A percentile compares a stretch with the other conserved stretches of the same genome.
phyloP scores from a whole-genome alignment of 2,888 invertebrate species.

The Eumerus sabulonum region DNA sequence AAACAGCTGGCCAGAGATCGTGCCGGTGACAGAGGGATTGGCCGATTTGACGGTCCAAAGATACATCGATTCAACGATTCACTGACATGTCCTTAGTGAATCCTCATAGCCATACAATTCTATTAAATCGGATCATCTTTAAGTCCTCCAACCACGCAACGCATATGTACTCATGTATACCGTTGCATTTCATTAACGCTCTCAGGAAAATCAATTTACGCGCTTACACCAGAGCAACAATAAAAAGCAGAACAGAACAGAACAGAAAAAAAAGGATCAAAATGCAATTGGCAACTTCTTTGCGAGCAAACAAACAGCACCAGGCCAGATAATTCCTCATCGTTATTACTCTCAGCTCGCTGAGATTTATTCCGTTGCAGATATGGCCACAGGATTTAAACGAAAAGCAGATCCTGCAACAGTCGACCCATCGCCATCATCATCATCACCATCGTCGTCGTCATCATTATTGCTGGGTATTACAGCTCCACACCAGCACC shows the following conservation, averaged over 20 bases:
- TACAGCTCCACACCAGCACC: slow-evolving; percentile 34
- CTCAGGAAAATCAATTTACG: slow-evolving; percentile 53
- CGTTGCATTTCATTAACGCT: slow-evolving; percentile 28
- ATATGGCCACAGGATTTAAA: slow-evolving; percentile 46
- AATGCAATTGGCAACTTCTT: slow-evolving; percentile 63
- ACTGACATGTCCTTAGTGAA: no score
- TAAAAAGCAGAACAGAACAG: no score
- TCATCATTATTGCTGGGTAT: neutral
- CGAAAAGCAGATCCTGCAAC: slow-evolving; percentile 33
- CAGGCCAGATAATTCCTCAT: slow-evolving; percentile 63
- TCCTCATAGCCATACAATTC: no score
- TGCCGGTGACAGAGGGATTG: no score
- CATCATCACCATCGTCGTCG: slow-evolving; percentile 24
- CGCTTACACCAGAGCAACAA: slow-evolving; percentile 13
- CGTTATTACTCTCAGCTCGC: slow-evolving; percentile 49
- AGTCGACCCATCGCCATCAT: slow-evolving; percentile 35
- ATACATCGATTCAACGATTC: no score
- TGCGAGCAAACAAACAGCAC: slow-evolving; percentile 44
- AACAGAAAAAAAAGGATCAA: slow-evolving; percentile 3
- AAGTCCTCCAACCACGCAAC: no score
- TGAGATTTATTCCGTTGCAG: slow-evolving; percentile 63
- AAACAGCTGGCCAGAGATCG: no score
- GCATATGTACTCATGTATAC: no score
- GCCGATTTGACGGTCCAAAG: no score
- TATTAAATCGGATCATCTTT: no score